These are phyloP conservation scores for Tetramorium parvispinum DNA, from an alignment of 1,140 invertebrate species.

Conservation along the genomic window DNA sequence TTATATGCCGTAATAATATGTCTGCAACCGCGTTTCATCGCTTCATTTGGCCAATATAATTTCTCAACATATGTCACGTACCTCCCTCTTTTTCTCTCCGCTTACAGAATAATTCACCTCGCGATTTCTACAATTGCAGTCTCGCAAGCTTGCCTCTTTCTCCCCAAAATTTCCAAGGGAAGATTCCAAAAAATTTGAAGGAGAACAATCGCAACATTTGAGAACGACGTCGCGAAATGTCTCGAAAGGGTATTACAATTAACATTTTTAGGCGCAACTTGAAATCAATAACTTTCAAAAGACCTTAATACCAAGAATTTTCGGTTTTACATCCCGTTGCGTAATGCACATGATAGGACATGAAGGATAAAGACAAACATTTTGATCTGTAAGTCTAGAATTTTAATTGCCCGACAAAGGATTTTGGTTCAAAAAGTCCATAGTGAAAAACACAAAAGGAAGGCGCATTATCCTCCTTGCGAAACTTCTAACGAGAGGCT, in stretches of 20 bases:
- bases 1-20: conserved; percentile 68
- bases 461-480: conserved; percentile 41
- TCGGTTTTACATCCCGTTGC: too few relatives aligned
- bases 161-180: not conserved
- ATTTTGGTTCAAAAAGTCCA: not conserved
- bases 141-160: not conserved
- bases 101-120: not conserved
- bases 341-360: not conserved
- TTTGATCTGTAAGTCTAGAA: not conserved
- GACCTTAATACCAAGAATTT: not conserved
- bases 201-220: not conserved
- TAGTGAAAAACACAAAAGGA: not conserved
- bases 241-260: not conserved
- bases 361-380: not conserved
- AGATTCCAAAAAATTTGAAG: not conserved
- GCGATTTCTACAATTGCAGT: not conserved
- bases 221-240: not conserved
- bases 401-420: not conserved
- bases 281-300: not conserved
- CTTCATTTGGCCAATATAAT: conserved; percentile 67
- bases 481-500: conserved; percentile 48
- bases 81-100: conserved; percentile 11
- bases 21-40: conserved; percentile 58
- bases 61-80: conserved; percentile 22
- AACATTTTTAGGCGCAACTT: not conserved